Base-by-base conservation (phyloP, 2,113 vertebrate genomes). In the Platichthys flesus region DNA sequence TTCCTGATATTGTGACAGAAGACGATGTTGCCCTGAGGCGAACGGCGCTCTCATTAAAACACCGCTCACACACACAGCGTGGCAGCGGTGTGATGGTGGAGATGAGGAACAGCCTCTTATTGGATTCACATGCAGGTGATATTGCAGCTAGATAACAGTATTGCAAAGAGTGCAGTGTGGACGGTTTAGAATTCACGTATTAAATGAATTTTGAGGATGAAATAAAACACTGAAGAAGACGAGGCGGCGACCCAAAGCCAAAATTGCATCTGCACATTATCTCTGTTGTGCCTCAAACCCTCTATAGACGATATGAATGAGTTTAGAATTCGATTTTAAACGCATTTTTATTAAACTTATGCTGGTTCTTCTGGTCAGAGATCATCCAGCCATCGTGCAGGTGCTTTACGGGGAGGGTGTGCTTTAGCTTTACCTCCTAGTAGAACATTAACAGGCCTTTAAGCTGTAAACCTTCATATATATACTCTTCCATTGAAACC, bases 41-140 rank as follows among this genome's bases (percentile, higher is more conserved):
- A 58, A 64, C 35, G 14, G 54, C 49, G 2, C 2, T 0, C 9
- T 62, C 26, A 24, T 20, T 51, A 52, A 55, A 28, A 23, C 49
- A 24, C 58, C 1, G 58, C 45, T 58, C 40, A 66, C 28, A 64
- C 20, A 62, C 12, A 63, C 56, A 9, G 21, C 2, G 2, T 49
- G 14, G 26, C 1, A 67, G 1, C 7, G 26, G 31, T 67, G 61
- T 26, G 21, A 52, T 31, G 15, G 31, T 1, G 5, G 16, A 24
- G 18, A 28, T 18, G 16, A 9, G 18, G n/a, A 54, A 37, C 14
- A 35, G 31, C 62, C 51, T 66, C 1, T 14, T 56, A 66, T 18
- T 49, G 26, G 23, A 57, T 56, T 65, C 37, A 57, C 15, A 21
- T 37, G 16, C 28, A 16, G 58, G 63, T 73, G 14, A 73, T 71